phyloP scores from a whole-genome alignment of 2,888 invertebrate species.

The Amblyteles armatorius region DNA sequence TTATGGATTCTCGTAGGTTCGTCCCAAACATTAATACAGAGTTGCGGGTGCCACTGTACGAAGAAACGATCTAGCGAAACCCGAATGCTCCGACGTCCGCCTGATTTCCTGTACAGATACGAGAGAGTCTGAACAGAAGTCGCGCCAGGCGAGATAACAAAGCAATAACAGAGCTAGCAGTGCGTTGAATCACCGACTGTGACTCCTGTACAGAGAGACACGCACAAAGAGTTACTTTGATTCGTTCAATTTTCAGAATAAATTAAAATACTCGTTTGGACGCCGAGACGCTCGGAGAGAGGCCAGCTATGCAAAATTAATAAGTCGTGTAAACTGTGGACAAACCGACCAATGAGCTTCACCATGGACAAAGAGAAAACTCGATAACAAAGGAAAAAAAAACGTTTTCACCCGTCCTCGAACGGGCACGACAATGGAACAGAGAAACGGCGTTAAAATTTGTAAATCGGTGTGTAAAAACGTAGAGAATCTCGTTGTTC shows the following conservation, averaged over 20 bases:
- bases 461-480: background rate
- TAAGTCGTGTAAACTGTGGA: background rate
- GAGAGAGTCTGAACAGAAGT: slow-evolving; percentile 33
- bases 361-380: background rate
- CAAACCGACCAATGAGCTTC: background rate
- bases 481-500: background rate
- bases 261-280: background rate
- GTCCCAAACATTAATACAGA: background rate
- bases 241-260: slow-evolving; percentile 3
- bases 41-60: background rate
- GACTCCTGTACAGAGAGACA: background rate
- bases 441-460: background rate
- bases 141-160: slow-evolving; percentile 27
- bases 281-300: background rate
- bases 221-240: background rate
- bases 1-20: background rate
- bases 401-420: background rate
- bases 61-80: background rate
- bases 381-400: background rate
- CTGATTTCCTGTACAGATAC: slow-evolving; percentile 37
- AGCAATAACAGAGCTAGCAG: background rate
- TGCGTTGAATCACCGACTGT: slow-evolving; percentile 1
- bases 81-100: background rate
- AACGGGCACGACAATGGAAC: background rate
- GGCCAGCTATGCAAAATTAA: background rate